A percentile compares a stretch with the other conserved stretches of the same genome.
Evolutionary conservation across 2,888 invertebrate species (phyloP).

Genomic region (Adineta ricciae): DNA sequence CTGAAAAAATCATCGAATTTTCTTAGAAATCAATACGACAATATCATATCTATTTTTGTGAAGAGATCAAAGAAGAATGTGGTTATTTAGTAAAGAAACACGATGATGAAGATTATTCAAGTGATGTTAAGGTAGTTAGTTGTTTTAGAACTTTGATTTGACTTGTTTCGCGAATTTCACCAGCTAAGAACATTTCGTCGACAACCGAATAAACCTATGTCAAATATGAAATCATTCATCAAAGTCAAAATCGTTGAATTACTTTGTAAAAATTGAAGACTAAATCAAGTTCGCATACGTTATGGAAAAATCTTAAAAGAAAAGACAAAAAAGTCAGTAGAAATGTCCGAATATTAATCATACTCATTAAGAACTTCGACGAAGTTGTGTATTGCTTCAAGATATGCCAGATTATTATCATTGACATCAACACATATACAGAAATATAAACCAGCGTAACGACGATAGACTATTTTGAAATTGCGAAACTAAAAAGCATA

Average conservation of each 20-base stretch:
- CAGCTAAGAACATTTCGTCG: slow-evolving; percentile 98
- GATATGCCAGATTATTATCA: slow-evolving; percentile 93
- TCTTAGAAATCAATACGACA: too few species aligned
- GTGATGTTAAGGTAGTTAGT: slow-evolving; percentile 85
- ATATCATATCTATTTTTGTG: too few species aligned
- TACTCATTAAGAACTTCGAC: slow-evolving; percentile 91
- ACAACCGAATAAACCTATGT: slow-evolving; percentile 87
- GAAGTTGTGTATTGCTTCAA: slow-evolving; percentile 98
- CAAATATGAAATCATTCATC: slow-evolving; percentile 7
- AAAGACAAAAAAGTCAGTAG: not conserved
- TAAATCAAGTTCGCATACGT: slow-evolving; percentile 95
- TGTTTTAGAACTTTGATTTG: slow-evolving; percentile 99
- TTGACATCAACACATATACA: slow-evolving; percentile 99
- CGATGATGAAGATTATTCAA: slow-evolving; percentile 59
- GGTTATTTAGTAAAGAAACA: not conserved
- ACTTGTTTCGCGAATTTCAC: slow-evolving; percentile 94
- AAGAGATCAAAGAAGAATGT: too few species aligned
- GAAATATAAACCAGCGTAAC: slow-evolving; percentile 96
- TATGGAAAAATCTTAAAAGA: slow-evolving; percentile 63
- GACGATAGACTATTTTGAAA: slow-evolving; percentile 96
- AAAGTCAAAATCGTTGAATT: not conserved
- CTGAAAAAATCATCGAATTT: not conserved
- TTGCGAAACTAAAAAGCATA: slow-evolving; percentile 75
- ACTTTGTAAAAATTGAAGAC: slow-evolving; percentile 99
- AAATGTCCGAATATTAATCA: not conserved